Percentiles rank a stretch among this genome's conserved stretches.
phyloP scores from a whole-genome alignment of 2,888 invertebrate genomes.

The Antitype chi region DNA sequence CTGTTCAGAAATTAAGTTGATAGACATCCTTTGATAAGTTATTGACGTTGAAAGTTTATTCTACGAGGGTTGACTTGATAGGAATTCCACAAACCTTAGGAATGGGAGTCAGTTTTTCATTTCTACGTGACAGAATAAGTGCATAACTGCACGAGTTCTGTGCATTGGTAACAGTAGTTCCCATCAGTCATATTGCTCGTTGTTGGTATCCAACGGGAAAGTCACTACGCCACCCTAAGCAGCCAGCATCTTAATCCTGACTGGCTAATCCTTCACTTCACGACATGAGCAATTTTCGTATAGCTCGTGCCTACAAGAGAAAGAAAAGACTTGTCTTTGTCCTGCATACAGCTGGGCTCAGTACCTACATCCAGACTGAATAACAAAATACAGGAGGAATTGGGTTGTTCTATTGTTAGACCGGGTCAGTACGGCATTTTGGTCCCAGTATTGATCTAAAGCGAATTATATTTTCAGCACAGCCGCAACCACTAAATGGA shows the following conservation, averaged over 20 bases:
- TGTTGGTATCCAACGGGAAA: not conserved
- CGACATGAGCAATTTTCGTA: too few relatives aligned
- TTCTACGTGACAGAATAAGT: not conserved
- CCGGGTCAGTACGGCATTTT: slow-evolving; percentile 53
- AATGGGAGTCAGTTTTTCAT: not conserved
- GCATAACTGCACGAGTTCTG: not conserved
- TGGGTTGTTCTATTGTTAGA: slow-evolving; percentile 60
- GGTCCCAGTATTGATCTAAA: slow-evolving; percentile 57
- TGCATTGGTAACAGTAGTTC: not conserved
- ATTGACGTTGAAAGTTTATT: not conserved
- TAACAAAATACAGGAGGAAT: slow-evolving; percentile 37
- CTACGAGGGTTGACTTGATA: not conserved
- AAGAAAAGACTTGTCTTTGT: not conserved
- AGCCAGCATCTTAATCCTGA: not conserved
- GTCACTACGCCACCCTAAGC: too few relatives aligned
- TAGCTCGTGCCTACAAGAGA: not conserved
- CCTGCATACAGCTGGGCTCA: not conserved
- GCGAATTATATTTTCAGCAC: slow-evolving; percentile 54
- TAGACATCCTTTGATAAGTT: not conserved
- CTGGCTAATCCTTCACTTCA: not conserved
- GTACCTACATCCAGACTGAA: slow-evolving; percentile 17
- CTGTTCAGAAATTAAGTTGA: not conserved
- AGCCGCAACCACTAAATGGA: slow-evolving; percentile 41
- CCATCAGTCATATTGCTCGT: not conserved
- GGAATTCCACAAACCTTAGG: not conserved